Percentiles rank a stretch among this genome's conserved stretches.
These are phyloP conservation scores for Alligator mississippiensis DNA, from an alignment of 2,113 vertebrate species.

Conservation along the genomic window DNA sequence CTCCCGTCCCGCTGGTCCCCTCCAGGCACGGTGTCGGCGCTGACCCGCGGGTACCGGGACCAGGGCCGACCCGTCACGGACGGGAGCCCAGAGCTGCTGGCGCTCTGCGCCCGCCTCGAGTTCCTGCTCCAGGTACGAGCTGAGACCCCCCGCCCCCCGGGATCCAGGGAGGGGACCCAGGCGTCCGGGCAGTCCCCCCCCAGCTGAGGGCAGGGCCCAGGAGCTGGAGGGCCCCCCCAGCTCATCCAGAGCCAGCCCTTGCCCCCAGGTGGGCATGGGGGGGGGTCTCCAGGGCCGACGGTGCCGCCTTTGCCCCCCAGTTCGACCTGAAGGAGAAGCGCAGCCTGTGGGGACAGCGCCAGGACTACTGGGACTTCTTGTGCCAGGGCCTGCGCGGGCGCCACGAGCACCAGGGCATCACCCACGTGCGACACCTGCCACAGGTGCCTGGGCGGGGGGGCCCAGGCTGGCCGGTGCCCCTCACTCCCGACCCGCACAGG, in stretches of 20 bases:
- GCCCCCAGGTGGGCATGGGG: background rate
- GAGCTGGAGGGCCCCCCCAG: background rate
- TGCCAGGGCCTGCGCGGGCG: constrained; percentile 56
- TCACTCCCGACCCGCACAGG: fast-evolving
- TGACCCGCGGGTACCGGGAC: constrained; percentile 56
- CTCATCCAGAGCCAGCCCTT: background rate
- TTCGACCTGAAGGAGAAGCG: constrained; percentile 82
- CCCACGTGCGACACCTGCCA: constrained; percentile 62
- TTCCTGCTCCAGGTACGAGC: constrained; percentile 78
- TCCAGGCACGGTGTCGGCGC: constrained; percentile 53
- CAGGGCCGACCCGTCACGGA: constrained; percentile 71
- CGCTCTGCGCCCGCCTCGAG: constrained; percentile 80
- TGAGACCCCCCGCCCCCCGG: background rate
- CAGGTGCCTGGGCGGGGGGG: fast-evolving
- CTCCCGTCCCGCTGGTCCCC: background rate
- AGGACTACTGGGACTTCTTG: constrained; percentile 83
- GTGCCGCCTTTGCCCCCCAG: constrained; percentile 47
- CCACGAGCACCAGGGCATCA: constrained; percentile 48
- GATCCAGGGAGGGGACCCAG: background rate
- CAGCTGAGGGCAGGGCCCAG: background rate
- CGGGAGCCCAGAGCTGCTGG: constrained; percentile 73
- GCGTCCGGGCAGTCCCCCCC: background rate
- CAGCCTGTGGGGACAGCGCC: constrained; percentile 76
- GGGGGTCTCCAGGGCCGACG: background rate
- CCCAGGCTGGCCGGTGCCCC: background rate